Evolutionary conservation across 1,140 invertebrate species (phyloP), one percentile per base, ranked within the genome.

Genomic region (Brachionus paranguensis): DNA sequence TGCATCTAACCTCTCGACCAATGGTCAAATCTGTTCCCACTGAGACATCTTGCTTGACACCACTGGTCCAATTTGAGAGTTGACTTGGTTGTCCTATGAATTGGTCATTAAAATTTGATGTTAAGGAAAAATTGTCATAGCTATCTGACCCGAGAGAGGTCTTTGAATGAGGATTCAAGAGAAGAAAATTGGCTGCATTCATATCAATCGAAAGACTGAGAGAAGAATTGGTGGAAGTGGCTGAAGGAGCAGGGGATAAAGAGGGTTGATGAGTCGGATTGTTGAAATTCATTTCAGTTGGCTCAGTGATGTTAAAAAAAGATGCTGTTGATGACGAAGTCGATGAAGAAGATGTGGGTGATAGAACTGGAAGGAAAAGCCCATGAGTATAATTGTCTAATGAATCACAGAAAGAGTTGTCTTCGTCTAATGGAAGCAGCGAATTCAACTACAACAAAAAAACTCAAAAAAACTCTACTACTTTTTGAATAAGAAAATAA

Each of bases 11-110:
- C 12, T 76, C 72, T 76, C 27, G 43, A 1, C n/a, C 29, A 0
- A 76, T 76, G n/a, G 72, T 50, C 20, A 76, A 76, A 50, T 76
- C 72, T 3, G 72, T 76, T 11, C 72, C 72, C 7, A 76, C 72
- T 24, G 72, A 76, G 0, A 76, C 72, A 29, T 76, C 72, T 29
- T 76, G 72, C 50, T 76, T 76, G 27, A 76, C 20, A 29, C 33
- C 12, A 10, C 17, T 12, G 24, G 24, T 76, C 20, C 27, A 20
- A 10, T n/a, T 50, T 2, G 45, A 27, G 0, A 76, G 2, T 12
- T 27, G 20, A 33, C 20, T 27, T 24, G 43, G 2, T 47, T 76
- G 72, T 14, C 43, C 24, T 2, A 50, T 76, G 11, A 50, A 12
- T 24, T 72, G 68, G 17, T 72, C 68, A 43, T 72, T 72, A n/a